Conservation (phyloP, 92 coral and sea anemone species). For the Porites rus region DNA sequence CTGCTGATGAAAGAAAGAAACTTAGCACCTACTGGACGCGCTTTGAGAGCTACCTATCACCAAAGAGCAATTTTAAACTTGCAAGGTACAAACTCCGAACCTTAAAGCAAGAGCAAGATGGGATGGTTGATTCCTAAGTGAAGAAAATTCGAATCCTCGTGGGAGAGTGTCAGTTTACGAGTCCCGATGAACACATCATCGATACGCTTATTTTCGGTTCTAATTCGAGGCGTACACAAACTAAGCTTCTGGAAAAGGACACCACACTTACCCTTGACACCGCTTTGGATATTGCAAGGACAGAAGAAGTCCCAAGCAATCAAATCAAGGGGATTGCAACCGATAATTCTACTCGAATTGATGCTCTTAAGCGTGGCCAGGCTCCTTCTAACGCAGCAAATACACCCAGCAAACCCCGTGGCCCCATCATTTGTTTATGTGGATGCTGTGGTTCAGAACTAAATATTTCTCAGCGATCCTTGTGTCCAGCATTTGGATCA, state of each 20-base stretch:
- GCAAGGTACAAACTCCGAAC: constrained; percentile 67
- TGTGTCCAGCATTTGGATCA: constrained; percentile 52
- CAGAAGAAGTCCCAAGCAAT: constrained; percentile 57
- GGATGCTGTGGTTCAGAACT: constrained; percentile 12
- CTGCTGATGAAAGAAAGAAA: too few relatives aligned
- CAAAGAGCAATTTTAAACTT: constrained; percentile 71
- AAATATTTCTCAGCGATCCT: constrained; percentile 23
- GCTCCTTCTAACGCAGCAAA: constrained; percentile 4
- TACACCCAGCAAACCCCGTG: constrained; percentile 8
- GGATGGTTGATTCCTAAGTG: constrained; percentile 70
- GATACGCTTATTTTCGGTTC: too few relatives aligned
- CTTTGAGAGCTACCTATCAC: constrained; percentile 65
- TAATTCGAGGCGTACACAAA: constrained; percentile 65
- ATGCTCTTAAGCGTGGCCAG: constrained; percentile 4
- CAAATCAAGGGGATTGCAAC: constrained; percentile 56
- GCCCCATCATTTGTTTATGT: constrained; percentile 18
- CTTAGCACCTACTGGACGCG: constrained; percentile 66
- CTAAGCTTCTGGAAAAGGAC: constrained; percentile 32
- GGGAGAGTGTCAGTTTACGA: constrained; percentile 64
- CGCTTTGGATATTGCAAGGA: constrained; percentile 60
- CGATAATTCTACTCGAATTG: constrained; percentile 11
- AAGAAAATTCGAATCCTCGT: constrained; percentile 73
- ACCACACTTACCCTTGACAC: constrained; percentile 21
- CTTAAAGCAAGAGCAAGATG: constrained; percentile 58
- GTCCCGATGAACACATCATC: constrained; percentile 38